Percentiles rank a stretch among this genome's conserved stretches.
Conservation (phyloP, 35 echinoderm and acorn worm species). For the Chiridota heheva region DNA sequence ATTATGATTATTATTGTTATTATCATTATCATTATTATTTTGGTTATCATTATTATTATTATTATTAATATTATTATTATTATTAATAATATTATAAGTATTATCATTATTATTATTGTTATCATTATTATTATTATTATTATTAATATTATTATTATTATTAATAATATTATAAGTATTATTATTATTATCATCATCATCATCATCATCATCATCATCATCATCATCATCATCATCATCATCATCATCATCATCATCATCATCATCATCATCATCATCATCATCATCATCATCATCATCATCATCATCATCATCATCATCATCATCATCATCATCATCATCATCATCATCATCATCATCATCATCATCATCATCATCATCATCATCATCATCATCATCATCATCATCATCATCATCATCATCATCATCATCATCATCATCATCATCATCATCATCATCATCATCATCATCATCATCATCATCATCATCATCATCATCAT, state of each 20-base stretch:
- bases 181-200: too few relatives aligned
- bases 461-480: not conserved
- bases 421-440: not conserved
- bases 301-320: constrained; percentile 17
- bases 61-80: too few relatives aligned
- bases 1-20: too few relatives aligned
- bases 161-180: not conserved
- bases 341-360: constrained; percentile 30
- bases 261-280: constrained; percentile 2
- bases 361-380: constrained; percentile 20
- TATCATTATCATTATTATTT: too few relatives aligned
- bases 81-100: not conserved
- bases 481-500: not conserved
- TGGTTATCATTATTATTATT: too few relatives aligned
- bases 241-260: constrained; percentile 31
- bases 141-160: not conserved
- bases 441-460: not conserved
- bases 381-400: not conserved
- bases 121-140: not conserved
- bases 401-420: too few relatives aligned
- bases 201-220: constrained; percentile 22
- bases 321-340: constrained; percentile 18
- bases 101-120: too few relatives aligned
- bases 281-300: not conserved
- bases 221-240: constrained; percentile 28